Evolutionary conservation across 2,888 invertebrate genomes (phyloP).

Genomic region (Drosophila borealis): DNA sequence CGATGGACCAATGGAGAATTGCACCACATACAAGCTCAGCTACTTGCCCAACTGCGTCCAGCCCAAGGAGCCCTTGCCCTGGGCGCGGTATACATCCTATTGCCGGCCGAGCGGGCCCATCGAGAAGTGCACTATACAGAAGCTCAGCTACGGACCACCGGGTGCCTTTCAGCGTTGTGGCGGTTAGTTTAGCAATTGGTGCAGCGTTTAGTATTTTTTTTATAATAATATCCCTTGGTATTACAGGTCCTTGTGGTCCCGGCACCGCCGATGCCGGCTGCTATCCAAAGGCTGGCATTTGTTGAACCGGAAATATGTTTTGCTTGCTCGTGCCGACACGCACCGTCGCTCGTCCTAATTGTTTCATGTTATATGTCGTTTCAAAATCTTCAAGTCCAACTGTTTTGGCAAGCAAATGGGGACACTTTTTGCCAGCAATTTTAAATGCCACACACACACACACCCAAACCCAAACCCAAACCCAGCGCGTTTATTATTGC

Average conservation of each 20-base stretch:
- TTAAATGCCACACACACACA: not conserved
- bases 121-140: conserved; percentile 87
- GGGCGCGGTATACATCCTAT: conserved; percentile 79
- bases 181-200: conserved; percentile 55
- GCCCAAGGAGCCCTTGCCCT: conserved; percentile 81
- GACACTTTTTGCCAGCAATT: not conserved
- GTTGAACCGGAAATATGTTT: conserved; percentile 61
- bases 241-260: conserved; percentile 59
- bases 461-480: not conserved
- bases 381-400: conserved; percentile 63
- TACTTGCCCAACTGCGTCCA: conserved; percentile 85
- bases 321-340: conserved; percentile 37
- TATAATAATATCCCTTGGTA: not conserved
- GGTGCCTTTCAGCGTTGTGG: conserved; percentile 84
- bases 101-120: conserved; percentile 80
- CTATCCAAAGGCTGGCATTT: conserved; percentile 83
- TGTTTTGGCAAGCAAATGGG: conserved; percentile 9
- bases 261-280: conserved; percentile 40
- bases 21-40: conserved; percentile 87
- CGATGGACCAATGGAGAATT: conserved; percentile 78
- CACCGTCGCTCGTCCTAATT: not conserved
- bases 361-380: conserved; percentile 40
- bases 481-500: conserved; percentile 5
- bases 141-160: conserved; percentile 88
- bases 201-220: too few relatives aligned